Evolutionary conservation across 2,888 invertebrate species (phyloP), one percentile per base, ranked within the genome.

Genomic region (Cylindroiulus punctatus): DNA sequence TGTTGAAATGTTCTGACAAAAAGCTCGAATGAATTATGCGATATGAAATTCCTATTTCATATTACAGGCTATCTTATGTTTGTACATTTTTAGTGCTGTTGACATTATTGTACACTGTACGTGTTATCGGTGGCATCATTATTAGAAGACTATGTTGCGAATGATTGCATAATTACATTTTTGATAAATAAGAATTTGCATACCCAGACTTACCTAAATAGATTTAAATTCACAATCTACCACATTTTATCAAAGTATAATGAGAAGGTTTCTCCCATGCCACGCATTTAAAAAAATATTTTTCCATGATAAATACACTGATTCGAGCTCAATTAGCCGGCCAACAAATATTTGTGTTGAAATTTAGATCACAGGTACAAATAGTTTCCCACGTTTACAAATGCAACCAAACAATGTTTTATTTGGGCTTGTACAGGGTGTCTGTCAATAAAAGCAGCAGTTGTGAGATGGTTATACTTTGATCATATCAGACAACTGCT

Each of bases 41-140:
- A 76, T 76, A 76, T 76, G 76, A 76, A 30, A 76, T 76, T 30
- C 76, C 76, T 30, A 76, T 76, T 76, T 76, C 30, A 76, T 76
- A 76, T 26, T 14, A 30, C 14, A 14, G 76, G 17, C 52, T 76
- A 76, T 76, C 76, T 76, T 30, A 14, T 76, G 5, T 30, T 76
- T 76, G 30, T 76, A 30, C 76, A 17, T 76, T 30, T 12, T 30
- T 76, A 76, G 14, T 30, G 65, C 14, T 26, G 76, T 30, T 30
- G 76, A 30, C 76, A 76, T 76, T 76, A 14, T 30, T 30, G 10
- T n/a, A n/a, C n/a, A n/a, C n/a, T n/a, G n/a, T n/a, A n/a, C n/a
- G n/a, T 30, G 30, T 30, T 30, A 76, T 76, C 76, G 10, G 30
- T 17, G 7, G 52, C n/a, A 52, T 52, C 19, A 47, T 47, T 5